Evolutionary conservation across 2,797 vertebrate species (phyloP).

Genomic region (Thunnus albacares): DNA sequence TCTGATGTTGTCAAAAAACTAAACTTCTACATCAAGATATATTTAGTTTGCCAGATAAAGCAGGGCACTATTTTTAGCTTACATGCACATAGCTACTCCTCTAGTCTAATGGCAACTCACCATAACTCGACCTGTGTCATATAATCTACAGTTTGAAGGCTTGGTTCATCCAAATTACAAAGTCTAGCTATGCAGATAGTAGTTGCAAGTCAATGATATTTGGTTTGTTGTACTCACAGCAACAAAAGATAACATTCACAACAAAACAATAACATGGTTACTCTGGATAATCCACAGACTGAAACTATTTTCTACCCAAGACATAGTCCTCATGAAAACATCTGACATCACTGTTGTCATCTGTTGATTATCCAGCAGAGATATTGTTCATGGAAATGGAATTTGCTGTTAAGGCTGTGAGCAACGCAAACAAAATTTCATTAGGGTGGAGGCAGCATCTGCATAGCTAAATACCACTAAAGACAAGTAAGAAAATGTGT

Average conservation of each 20-base stretch:
- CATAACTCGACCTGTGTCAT: background rate
- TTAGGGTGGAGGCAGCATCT: background rate
- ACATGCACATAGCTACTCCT: no score
- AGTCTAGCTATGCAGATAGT: background rate
- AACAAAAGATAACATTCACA: background rate
- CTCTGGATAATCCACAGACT: background rate
- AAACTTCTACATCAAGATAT: no score
- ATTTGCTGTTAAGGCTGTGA: background rate
- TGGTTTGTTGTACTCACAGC: background rate
- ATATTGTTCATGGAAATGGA: background rate
- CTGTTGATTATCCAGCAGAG: background rate
- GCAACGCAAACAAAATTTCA: background rate
- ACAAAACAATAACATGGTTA: background rate
- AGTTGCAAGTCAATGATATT: background rate
- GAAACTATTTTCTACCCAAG: background rate
- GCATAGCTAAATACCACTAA: no score
- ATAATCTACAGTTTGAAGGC: conserved; percentile 1
- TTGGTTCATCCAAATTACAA: background rate
- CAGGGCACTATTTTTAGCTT: no score
- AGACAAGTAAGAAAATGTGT: no score
- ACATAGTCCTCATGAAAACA: background rate
- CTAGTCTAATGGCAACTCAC: no score
- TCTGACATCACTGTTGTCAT: background rate
- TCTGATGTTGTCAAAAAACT: no score
- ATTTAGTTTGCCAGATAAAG: no score